A percentile compares a stretch with the other conserved stretches of the same genome.
These are phyloP conservation scores for Erebia aethiops DNA, from an alignment of 2,888 invertebrate genomes.

Conservation along the genomic window DNA sequence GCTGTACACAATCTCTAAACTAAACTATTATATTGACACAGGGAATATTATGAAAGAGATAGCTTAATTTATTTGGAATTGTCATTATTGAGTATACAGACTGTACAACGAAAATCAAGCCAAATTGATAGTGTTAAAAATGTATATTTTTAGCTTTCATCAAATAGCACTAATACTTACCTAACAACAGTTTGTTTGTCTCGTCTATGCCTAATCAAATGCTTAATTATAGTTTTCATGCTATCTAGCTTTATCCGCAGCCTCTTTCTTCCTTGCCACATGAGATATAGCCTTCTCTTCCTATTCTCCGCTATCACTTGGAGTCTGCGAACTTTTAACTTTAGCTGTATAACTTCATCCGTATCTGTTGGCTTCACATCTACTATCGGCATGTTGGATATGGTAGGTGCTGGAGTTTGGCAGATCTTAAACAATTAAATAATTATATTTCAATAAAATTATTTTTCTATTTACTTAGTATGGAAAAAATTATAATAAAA, in stretches of 20 bases:
- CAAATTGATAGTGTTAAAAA: too few species aligned
- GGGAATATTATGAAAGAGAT: too few species aligned
- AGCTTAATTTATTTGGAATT: too few species aligned
- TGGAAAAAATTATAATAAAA: too few species aligned
- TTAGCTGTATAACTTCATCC: constrained; percentile 61
- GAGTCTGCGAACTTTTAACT: constrained; percentile 60
- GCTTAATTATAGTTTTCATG: constrained; percentile 60
- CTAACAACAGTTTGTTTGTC: constrained; percentile 21
- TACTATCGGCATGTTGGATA: constrained; percentile 51
- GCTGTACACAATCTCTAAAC: too few species aligned
- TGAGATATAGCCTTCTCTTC: constrained; percentile 56
- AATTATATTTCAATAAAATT: neutral
- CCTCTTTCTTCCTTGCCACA: constrained; percentile 61
- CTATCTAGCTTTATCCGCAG: constrained; percentile 57
- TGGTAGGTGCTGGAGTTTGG: constrained; percentile 60
- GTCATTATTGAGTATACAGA: too few species aligned
- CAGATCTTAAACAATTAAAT: constrained; percentile 50
- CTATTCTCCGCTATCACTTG: constrained; percentile 63
- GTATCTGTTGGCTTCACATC: constrained; percentile 58
- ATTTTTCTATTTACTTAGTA: too few species aligned
- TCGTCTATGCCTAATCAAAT: constrained; percentile 51
- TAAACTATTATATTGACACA: too few species aligned
- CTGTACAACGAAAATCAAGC: too few species aligned
- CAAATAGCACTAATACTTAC: neutral
- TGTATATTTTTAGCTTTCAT: neutral